Conservation (phyloP, 2,888 invertebrate genomes). For the Lepas anatifera region DNA sequence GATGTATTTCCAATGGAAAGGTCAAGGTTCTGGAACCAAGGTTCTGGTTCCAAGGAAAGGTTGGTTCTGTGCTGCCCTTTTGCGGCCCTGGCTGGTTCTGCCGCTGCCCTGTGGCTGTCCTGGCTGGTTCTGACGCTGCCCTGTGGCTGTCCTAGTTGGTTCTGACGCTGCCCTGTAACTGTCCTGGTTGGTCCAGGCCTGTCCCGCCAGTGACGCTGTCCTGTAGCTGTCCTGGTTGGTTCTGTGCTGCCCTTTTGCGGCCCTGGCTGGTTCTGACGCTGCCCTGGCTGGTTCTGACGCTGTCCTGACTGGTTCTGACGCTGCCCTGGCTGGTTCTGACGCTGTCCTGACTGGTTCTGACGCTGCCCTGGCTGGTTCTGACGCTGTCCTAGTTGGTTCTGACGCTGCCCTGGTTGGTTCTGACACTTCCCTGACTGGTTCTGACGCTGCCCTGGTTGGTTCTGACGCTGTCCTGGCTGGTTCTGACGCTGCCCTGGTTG, state of each 20-base stretch:
- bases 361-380: neutral
- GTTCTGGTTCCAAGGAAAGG: too few relatives aligned
- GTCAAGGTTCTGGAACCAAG: too few relatives aligned
- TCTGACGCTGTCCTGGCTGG: too few relatives aligned
- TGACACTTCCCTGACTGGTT: slow-evolving; percentile 26
- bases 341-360: neutral
- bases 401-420: neutral
- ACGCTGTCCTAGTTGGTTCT: neutral
- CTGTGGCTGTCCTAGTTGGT: neutral
- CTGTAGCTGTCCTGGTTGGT: too few relatives aligned
- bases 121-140: neutral
- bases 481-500: too few relatives aligned
- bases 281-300: neutral
- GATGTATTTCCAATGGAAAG: too few relatives aligned
- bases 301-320: neutral
- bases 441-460: neutral
- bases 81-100: neutral
- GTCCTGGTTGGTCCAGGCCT: too few relatives aligned
- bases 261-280: neutral
- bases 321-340: neutral
- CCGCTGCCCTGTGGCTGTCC: neutral
- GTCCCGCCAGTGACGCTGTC: too few relatives aligned
- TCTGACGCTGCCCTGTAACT: neutral
- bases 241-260: neutral
- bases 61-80: neutral